A percentile compares a stretch with the other conserved stretches of the same genome.
Evolutionary conservation across 1,140 invertebrate species (phyloP).

Genomic region (Vollenhovia emeryi): DNA sequence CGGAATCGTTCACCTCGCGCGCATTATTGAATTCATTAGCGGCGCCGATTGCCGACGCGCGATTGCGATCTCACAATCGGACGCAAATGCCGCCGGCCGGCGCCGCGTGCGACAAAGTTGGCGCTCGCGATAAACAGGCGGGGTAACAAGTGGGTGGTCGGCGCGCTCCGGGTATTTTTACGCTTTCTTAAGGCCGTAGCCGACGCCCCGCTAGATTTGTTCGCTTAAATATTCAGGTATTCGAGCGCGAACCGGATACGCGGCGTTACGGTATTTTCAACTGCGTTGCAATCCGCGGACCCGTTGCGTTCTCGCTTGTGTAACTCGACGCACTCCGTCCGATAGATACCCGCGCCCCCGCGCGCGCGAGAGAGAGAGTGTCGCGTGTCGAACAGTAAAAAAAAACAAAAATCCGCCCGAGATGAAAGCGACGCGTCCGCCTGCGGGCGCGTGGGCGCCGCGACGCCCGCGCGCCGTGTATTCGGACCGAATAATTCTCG

Average conservation of each 20-base stretch:
- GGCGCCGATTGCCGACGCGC: background rate
- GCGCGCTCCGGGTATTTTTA: slow-evolving; percentile 29
- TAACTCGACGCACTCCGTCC: background rate
- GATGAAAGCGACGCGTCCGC: background rate
- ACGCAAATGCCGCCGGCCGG: slow-evolving; percentile 40
- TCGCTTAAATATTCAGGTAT: background rate
- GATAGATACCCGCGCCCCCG: too few relatives aligned
- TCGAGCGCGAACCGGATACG: background rate
- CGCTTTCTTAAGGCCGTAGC: background rate
- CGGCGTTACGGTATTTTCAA: background rate
- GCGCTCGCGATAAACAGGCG: slow-evolving; percentile 23
- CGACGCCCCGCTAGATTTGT: background rate
- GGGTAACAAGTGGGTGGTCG: slow-evolving; percentile 45
- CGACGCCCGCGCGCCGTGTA: background rate
- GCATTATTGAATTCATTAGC: background rate
- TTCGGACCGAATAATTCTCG: slow-evolving; percentile 2
- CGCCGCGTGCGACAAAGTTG: slow-evolving; percentile 46
- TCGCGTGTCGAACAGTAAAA: background rate
- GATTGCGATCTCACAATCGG: background rate
- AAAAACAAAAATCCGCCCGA: background rate
- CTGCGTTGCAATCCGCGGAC: background rate
- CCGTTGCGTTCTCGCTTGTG: background rate
- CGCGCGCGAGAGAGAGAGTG: background rate
- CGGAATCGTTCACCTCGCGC: background rate
- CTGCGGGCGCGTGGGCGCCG: background rate